Conservation (phyloP, 2,113 vertebrate genomes). For the Gulo gulo region DNA sequence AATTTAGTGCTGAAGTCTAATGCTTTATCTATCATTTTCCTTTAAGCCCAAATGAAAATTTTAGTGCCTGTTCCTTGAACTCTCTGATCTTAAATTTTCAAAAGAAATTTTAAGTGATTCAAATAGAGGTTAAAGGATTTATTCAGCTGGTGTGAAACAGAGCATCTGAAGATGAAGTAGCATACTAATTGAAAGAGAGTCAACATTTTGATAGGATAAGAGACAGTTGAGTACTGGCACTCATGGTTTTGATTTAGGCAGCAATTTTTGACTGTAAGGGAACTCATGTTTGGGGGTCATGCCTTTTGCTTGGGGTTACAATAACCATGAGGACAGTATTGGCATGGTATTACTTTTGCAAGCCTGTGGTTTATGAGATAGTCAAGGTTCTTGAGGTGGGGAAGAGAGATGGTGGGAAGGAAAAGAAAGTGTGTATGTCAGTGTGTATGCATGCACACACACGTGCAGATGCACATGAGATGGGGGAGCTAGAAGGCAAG, state of each 20-base stretch:
- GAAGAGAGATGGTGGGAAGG: neutral
- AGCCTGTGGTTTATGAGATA: neutral
- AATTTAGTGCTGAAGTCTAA: neutral
- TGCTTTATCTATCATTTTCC: neutral
- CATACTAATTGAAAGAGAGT: neutral
- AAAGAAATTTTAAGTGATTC: neutral
- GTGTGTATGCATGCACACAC: neutral
- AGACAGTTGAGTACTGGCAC: neutral
- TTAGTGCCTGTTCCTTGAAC: neutral
- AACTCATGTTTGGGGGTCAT: neutral
- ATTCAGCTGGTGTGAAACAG: neutral
- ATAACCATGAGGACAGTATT: neutral
- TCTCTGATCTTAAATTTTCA: neutral
- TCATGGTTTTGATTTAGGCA: neutral
- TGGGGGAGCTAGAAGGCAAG: neutral
- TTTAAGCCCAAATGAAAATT: neutral
- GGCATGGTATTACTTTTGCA: neutral
- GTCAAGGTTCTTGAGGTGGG: neutral
- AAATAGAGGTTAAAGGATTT: neutral
- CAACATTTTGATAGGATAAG: neutral
- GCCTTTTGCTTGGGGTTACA: neutral
- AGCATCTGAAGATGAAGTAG: neutral
- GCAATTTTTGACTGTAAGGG: neutral
- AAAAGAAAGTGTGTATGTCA: neutral
- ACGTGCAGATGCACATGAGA: neutral